Base-by-base conservation (phyloP, 2,797 vertebrate species). In the Melanotaenia parkinsoni region DNA sequence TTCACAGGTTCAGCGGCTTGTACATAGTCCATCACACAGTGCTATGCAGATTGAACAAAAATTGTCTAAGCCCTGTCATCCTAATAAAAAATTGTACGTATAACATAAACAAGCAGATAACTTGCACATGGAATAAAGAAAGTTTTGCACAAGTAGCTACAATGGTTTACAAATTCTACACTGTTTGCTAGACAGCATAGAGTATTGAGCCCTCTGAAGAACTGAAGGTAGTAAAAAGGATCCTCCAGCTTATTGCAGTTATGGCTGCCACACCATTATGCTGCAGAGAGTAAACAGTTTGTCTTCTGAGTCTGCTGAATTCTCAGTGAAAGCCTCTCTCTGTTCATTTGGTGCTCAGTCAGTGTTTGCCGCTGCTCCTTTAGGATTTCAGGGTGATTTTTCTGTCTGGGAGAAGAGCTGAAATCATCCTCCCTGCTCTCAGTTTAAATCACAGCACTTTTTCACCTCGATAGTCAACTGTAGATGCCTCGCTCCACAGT, bases 401-500 rank as follows among this genome's bases (percentile, higher is more conserved):
- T 75, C 67, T 82, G 77, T 86, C 79, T 76, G 51, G 20, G n/a
- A 72, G 76, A 72, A 28, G 35, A 85, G 69, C 62, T 73, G 76
- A 87, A 84, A 76, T 88, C 77, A 77, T 86, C 76, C 79, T 73
- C 66, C 47, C 64, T 43, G 72, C 66, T 80, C 63, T 40, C 14
- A n/a, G 66, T 66, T 68, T 74, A 81, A 84, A 86, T 81, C 63
- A 59, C 82, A 77, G 63, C 58, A 50, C 76, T 85, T 86, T 79
- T 86, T 87, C 70, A 82, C 78, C 67, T 63, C 24, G 20, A 64
- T 67, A 78, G 71, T 70, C 70, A 79, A 79, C 76, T 58, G 54
- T 40, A 70, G 56, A 79, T 74, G 66, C 58, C 56, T 74, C 54
- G 30, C 58, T 76, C 35, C 2, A 9, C 67, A 45, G 61, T 80